Percentiles rank a stretch among this genome's conserved stretches.
Conservation (phyloP, 35 echinoderm and acorn worm genomes). For the Eucidaris tribuloides region DNA sequence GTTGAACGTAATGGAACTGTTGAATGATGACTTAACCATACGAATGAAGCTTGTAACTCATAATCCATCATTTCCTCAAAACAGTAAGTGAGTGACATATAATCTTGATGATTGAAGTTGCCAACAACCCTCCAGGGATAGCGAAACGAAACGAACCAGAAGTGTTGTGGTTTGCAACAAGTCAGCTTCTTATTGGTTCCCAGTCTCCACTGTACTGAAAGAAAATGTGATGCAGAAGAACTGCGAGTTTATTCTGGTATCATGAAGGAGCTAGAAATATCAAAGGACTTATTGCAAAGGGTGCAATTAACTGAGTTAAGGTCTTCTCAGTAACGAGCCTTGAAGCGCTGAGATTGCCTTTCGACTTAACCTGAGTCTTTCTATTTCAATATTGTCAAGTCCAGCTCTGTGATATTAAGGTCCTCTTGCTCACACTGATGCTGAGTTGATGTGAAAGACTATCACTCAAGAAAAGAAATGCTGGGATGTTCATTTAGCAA, state of each 20-base stretch:
- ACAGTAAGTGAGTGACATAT: not conserved
- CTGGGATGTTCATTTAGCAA: not conserved
- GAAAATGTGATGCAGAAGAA: too few relatives aligned
- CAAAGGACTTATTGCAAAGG: not conserved
- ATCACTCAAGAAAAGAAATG: slow-evolving; percentile 8
- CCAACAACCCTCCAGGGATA: slow-evolving; percentile 42
- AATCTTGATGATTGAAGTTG: slow-evolving; percentile 50
- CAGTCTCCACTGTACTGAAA: not conserved
- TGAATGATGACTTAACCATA: not conserved
- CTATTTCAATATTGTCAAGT: not conserved
- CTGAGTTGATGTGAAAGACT: not conserved
- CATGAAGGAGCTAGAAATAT: not conserved
- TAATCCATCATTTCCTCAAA: slow-evolving; percentile 44
- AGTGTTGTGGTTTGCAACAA: slow-evolving; percentile 11
- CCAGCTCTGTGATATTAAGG: not conserved
- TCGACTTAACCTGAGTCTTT: not conserved
- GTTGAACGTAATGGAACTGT: slow-evolving; percentile 11
- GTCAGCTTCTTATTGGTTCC: not conserved
- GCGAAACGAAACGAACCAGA: slow-evolving; percentile 23
- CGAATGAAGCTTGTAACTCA: slow-evolving; percentile 17
- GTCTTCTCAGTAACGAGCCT: not conserved
- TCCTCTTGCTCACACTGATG: not conserved
- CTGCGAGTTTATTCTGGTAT: not conserved
- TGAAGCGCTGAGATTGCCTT: not conserved
- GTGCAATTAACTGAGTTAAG: slow-evolving; percentile 14